Conservation (phyloP, 2,113 vertebrate genomes). For the Lagopus leucura region DNA sequence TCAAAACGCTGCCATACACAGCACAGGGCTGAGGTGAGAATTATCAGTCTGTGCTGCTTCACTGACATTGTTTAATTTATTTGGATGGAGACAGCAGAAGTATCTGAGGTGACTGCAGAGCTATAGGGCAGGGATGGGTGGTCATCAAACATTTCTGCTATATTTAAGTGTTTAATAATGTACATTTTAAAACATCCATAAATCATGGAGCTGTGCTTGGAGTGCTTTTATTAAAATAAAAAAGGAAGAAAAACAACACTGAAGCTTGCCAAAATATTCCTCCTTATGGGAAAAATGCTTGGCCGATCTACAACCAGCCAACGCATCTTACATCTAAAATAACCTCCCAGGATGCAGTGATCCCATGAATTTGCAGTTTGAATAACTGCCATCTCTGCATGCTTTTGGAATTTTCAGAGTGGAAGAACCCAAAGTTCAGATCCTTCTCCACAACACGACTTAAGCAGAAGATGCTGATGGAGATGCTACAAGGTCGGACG, state of each 20-base stretch:
- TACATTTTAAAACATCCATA: constrained; percentile 8
- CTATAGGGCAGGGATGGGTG: constrained; percentile 11
- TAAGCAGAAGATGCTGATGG: background rate
- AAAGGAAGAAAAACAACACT: background rate
- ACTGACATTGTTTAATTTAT: background rate
- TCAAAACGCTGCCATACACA: background rate
- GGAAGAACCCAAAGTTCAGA: rapidly evolving
- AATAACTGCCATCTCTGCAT: background rate
- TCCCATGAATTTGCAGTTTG: background rate
- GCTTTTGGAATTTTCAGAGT: background rate
- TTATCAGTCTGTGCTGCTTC: background rate
- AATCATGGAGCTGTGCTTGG: background rate
- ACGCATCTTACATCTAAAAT: background rate
- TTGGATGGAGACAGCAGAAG: constrained; percentile 31
- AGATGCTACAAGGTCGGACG: rapidly evolving
- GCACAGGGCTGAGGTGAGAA: background rate
- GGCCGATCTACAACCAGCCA: background rate
- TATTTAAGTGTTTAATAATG: constrained; percentile 18
- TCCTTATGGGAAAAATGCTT: constrained; percentile 25
- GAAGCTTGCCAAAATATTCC: constrained; percentile 40
- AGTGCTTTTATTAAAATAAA: background rate
- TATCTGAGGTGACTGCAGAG: background rate
- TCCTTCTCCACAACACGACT: rapidly evolving
- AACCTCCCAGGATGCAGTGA: background rate
- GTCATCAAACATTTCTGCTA: background rate